Conservation (phyloP, 2,113 vertebrate genomes). For the Tetrax tetrax region DNA sequence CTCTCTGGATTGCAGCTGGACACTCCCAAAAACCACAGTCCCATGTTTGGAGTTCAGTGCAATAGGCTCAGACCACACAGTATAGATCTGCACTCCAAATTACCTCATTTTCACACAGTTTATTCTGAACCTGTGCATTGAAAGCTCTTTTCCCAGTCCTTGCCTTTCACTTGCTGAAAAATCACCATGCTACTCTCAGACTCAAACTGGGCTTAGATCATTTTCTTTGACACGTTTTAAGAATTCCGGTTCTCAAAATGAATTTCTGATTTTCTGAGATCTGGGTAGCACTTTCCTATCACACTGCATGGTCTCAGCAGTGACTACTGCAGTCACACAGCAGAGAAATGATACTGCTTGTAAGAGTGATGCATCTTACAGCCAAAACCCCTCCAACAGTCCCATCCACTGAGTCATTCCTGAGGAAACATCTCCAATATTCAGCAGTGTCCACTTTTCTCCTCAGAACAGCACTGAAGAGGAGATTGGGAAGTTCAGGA, state of each 20-base stretch:
- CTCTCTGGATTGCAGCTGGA: conserved; percentile 27
- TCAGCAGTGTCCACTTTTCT: neutral
- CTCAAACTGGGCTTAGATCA: neutral
- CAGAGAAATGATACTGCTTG: neutral
- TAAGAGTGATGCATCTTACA: neutral
- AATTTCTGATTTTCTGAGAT: neutral
- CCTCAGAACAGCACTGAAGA: neutral
- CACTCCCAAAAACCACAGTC: neutral
- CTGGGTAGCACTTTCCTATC: neutral
- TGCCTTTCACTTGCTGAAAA: neutral
- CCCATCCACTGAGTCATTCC: neutral
- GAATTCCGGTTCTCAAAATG: neutral
- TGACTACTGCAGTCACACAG: neutral
- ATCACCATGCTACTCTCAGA: neutral
- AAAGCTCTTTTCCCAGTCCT: neutral
- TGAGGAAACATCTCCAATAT: neutral
- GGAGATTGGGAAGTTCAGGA: neutral
- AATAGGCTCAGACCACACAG: conserved; percentile 16
- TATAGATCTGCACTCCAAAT: neutral
- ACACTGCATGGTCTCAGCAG: neutral
- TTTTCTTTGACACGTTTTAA: neutral
- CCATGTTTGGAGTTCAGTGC: neutral
- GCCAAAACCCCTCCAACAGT: neutral
- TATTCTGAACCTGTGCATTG: neutral
- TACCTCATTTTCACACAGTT: neutral